phyloP scores from a whole-genome alignment of 2,113 vertebrate species.

The Poecilia latipinna region DNA sequence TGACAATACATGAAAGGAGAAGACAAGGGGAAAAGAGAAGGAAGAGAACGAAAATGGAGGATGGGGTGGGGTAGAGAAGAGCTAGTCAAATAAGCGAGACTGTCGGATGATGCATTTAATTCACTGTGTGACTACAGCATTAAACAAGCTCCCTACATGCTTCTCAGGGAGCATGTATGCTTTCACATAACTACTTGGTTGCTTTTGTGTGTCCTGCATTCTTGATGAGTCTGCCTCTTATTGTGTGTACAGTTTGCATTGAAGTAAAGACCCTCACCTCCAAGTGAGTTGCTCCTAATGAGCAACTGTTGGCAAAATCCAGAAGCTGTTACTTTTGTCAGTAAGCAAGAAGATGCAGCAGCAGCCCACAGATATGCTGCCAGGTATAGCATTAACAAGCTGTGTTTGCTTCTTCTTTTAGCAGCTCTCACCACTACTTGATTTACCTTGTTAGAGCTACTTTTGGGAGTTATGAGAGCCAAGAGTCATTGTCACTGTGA shows the following conservation, averaged over 20 bases:
- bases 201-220: background rate
- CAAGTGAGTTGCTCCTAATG: conserved; percentile 33
- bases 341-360: conserved; percentile 36
- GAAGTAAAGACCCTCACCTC: conserved; percentile 6
- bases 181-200: background rate
- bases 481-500: conserved; percentile 48
- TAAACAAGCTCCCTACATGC: conserved; percentile 29
- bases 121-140: conserved; percentile 36
- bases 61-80: conserved; percentile 21
- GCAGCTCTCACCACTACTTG: conserved; percentile 45
- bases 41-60: background rate
- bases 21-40: conserved; percentile 4
- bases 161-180: background rate
- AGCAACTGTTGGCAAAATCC: conserved; percentile 55
- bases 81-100: conserved; percentile 48
- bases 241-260: background rate
- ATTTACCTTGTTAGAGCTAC: conserved; percentile 58
- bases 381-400: conserved; percentile 32
- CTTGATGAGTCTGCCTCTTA: background rate
- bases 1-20: conserved; percentile 43
- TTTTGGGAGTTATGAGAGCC: conserved; percentile 49
- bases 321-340: conserved; percentile 56
- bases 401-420: conserved; percentile 22
- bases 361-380: conserved; percentile 21
- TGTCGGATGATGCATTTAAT: conserved; percentile 43